phyloP scores from a whole-genome alignment of 2,113 vertebrate species.

The Felis chaus region DNA sequence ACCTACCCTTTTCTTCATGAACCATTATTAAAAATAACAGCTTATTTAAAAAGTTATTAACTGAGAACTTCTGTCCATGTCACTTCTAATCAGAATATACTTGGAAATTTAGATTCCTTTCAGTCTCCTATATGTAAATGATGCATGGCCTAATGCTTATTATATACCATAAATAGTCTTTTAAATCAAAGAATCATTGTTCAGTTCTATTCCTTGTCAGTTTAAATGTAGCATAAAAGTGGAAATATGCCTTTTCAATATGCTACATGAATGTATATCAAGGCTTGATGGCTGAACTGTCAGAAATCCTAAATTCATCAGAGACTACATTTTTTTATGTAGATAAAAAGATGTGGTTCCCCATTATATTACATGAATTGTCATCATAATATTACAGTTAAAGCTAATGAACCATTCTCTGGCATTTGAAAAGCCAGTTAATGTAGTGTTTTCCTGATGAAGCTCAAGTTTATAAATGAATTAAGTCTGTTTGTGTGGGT shows the following conservation, averaged over 20 bases:
- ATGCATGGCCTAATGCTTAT: not conserved
- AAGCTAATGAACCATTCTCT: conserved; percentile 75
- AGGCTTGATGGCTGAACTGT: conserved; percentile 64
- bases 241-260: conserved; percentile 64
- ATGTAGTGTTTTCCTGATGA: conserved; percentile 66
- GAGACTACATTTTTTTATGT: conserved; percentile 65
- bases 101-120: conserved; percentile 66
- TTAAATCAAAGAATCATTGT: conserved; percentile 53
- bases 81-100: not conserved
- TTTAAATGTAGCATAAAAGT: conserved; percentile 67
- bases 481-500: conserved; percentile 57
- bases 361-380: conserved; percentile 65
- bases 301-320: conserved; percentile 73
- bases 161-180: conserved; percentile 1
- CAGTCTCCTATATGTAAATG: not conserved
- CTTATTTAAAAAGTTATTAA: conserved; percentile 51
- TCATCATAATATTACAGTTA: conserved; percentile 79
- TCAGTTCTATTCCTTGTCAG: conserved; percentile 45
- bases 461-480: conserved; percentile 75
- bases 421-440: conserved; percentile 78
- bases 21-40: not conserved
- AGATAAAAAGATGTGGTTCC: conserved; percentile 71
- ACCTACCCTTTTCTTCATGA: not conserved
- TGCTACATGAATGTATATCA: conserved; percentile 66
- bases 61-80: not conserved